Percentiles rank a stretch among this genome's conserved stretches.
Conservation (phyloP, 2,113 vertebrate genomes). For the Cacatua alba region DNA sequence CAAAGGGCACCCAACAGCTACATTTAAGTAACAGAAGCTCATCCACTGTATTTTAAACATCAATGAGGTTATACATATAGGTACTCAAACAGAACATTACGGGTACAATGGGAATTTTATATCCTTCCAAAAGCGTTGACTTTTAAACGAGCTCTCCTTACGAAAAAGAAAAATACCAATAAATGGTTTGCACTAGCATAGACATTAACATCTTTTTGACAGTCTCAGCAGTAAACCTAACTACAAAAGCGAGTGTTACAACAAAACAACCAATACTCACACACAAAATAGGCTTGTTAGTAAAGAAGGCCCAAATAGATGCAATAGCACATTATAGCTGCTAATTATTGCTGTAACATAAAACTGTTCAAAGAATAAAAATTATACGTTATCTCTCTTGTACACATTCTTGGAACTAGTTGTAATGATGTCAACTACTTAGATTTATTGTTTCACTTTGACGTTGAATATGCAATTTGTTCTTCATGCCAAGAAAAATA, state of each 20-base stretch:
- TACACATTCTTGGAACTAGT: neutral
- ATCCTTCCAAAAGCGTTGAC: neutral
- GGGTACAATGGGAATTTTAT: neutral
- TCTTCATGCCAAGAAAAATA: neutral
- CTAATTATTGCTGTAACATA: constrained; percentile 44
- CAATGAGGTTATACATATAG: neutral
- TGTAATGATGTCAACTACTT: neutral
- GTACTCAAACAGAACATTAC: neutral
- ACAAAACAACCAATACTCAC: neutral
- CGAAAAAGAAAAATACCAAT: neutral
- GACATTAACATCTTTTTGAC: neutral
- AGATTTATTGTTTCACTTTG: constrained; percentile 29
- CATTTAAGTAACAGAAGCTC: neutral
- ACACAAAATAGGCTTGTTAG: neutral
- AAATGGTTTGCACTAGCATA: neutral
- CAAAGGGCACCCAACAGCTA: neutral
- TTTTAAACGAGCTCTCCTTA: neutral
- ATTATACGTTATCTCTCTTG: neutral
- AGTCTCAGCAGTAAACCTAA: neutral
- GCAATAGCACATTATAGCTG: constrained; percentile 1
- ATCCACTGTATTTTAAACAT: neutral
- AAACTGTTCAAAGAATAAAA: constrained; percentile 53
- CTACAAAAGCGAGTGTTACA: neutral
- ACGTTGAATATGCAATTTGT: neutral
- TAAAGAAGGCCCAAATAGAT: constrained; percentile 2